Evolutionary conservation across 2,888 invertebrate genomes (phyloP).

Genomic region (Ctena decussata): DNA sequence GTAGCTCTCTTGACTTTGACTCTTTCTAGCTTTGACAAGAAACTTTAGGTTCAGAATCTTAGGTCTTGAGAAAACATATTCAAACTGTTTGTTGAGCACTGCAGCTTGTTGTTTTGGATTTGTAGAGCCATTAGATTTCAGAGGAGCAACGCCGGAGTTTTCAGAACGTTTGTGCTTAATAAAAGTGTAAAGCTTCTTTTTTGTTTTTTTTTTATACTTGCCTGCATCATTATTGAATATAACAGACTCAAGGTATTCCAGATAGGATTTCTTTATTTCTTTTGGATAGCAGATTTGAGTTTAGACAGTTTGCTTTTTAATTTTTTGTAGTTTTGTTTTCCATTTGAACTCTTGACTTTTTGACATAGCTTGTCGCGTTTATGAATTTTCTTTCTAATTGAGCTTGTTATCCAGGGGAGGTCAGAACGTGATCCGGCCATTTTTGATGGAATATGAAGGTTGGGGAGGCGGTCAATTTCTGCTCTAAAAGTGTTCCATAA

Average conservation of each 20-base stretch:
- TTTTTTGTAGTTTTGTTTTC: background rate
- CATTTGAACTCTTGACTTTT: background rate
- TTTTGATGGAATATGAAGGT: background rate
- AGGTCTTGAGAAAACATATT: constrained; percentile 18
- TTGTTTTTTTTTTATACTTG: background rate
- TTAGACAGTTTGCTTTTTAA: background rate
- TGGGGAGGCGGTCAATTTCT: background rate
- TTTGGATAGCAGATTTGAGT: background rate
- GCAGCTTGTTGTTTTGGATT: background rate
- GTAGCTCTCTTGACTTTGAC: no score
- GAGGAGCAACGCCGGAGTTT: background rate
- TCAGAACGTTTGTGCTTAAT: background rate
- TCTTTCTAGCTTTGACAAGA: no score
- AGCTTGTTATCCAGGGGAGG: constrained; percentile 14
- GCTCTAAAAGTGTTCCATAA: constrained; percentile 3
- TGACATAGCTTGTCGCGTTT: constrained; percentile 10
- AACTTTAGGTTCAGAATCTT: no score
- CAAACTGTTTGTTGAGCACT: constrained; percentile 27
- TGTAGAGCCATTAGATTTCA: background rate
- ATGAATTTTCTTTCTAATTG: background rate
- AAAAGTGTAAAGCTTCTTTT: background rate
- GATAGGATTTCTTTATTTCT: constrained; percentile 20
- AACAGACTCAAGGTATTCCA: constrained; percentile 25
- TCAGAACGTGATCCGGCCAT: background rate
- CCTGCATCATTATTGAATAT: background rate